Percentiles rank a stretch among this genome's conserved stretches.
Conservation (phyloP, 2,888 invertebrate genomes). For the Girardia tigrina region DNA sequence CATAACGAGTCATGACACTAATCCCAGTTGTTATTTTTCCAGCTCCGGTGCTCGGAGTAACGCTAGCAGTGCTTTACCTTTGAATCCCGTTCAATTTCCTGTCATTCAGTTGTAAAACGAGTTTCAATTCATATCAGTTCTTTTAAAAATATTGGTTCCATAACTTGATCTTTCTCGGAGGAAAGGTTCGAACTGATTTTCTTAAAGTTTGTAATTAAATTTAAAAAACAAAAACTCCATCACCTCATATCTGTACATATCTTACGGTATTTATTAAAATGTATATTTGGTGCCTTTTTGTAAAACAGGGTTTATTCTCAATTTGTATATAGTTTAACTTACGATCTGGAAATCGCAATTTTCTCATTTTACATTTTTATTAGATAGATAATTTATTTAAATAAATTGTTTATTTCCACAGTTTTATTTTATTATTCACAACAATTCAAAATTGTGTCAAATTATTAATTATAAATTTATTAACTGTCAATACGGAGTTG, state of each 20-base stretch:
- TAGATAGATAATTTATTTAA: not conserved
- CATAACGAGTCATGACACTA: not conserved
- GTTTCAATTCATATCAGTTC: not conserved
- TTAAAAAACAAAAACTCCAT: not conserved
- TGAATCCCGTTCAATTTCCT: slow-evolving; percentile 1
- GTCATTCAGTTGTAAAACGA: not conserved
- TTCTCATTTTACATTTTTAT: slow-evolving; percentile 17
- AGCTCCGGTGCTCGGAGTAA: not conserved
- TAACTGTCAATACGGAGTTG: too few relatives aligned
- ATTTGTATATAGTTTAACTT: not conserved
- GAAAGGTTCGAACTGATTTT: not conserved
- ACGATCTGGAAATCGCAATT: slow-evolving; percentile 2
- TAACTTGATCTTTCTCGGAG: not conserved
- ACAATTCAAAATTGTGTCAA: too few relatives aligned
- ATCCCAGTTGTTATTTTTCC: slow-evolving; percentile 9
- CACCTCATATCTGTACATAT: slow-evolving; percentile 18
- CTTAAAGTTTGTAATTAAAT: not conserved
- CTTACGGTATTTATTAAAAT: not conserved
- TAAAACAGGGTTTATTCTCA: slow-evolving; percentile 15
- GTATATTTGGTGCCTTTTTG: slow-evolving; percentile 20
- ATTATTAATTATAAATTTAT: too few relatives aligned
- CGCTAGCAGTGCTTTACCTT: not conserved
- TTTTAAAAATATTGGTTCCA: not conserved
- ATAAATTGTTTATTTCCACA: slow-evolving; percentile 23
- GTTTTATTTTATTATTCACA: too few relatives aligned